phyloP scores from a whole-genome alignment of 2,888 invertebrate genomes.

The Rhingia rostrata region DNA sequence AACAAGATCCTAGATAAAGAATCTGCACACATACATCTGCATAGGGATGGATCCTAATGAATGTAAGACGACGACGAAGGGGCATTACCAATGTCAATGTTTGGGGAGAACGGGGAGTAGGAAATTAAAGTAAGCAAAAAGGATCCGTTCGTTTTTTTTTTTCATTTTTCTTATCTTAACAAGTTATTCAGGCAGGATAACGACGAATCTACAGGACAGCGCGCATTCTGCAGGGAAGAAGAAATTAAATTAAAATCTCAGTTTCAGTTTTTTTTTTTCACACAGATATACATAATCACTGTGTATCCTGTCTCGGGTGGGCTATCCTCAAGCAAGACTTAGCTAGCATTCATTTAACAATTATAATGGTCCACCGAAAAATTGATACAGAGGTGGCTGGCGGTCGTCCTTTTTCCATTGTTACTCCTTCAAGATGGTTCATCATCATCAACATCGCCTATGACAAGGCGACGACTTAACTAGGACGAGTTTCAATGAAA shows the following conservation, averaged over 20 bases:
- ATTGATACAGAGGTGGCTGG: slow-evolving; percentile 35
- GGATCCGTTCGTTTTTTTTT: slow-evolving; percentile 36
- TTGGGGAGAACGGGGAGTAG: slow-evolving; percentile 31
- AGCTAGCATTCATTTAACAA: slow-evolving; percentile 65
- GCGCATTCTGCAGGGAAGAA: slow-evolving; percentile 62
- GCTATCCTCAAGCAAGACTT: slow-evolving; percentile 48
- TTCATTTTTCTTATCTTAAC: slow-evolving; percentile 36
- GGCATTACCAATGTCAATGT: slow-evolving; percentile 60
- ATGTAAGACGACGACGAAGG: slow-evolving; percentile 45
- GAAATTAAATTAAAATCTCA: slow-evolving; percentile 73
- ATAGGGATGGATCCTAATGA: slow-evolving; percentile 60
- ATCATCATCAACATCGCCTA: slow-evolving; percentile 29
- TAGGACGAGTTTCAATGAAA: slow-evolving; percentile 65
- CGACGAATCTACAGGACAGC: slow-evolving; percentile 48
- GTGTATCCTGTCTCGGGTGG: slow-evolving; percentile 41
- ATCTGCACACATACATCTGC: slow-evolving; percentile 35
- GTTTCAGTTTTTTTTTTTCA: slow-evolving; percentile 42
- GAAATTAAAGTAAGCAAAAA: slow-evolving; percentile 72
- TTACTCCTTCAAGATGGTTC: slow-evolving; percentile 36
- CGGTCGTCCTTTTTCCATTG: slow-evolving; percentile 13
- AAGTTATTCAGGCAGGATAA: slow-evolving; percentile 59
- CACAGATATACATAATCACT: slow-evolving; percentile 67
- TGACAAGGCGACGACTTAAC: slow-evolving; percentile 57
- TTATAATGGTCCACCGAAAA: slow-evolving; percentile 68
- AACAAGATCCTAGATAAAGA: slow-evolving; percentile 52